Evolutionary conservation across 1,140 invertebrate species (phyloP), one percentile per base, ranked within the genome.

Genomic region (Micrasema longulum): DNA sequence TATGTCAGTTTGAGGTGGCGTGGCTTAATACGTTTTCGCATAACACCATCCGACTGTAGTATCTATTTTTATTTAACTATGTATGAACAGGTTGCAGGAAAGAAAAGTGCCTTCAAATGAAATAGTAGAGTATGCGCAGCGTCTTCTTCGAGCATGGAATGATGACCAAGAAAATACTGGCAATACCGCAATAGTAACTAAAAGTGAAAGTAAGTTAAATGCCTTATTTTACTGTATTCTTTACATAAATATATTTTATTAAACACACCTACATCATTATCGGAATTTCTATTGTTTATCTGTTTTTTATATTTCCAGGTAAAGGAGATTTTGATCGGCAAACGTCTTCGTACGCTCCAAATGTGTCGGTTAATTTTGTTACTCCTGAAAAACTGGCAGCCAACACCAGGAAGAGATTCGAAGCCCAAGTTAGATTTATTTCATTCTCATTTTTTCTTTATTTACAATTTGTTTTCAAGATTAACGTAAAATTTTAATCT

Each of bases 71-170:
- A n/a, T n/a, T n/a, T n/a, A n/a, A n/a, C n/a, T n/a, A n/a, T n/a
- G n/a, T n/a, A n/a, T n/a, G n/a, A n/a, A 69, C 64, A 80, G 87
- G 72, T 88, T 88, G 77, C 86, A 87, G 55, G 90, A 91, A 69
- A 86, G 87, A 23, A 88, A 85, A 73, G 81, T 90, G 2, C 77
- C 73, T 14, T 80, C 82, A 14, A 75, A 78, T 20, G 88, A 91
- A 71, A 76, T 89, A 23, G 77, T 83, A 9, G 89, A 91, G 4
- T 83, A 85, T 71, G 80, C 90, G 57, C 84, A 85, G 74, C 78
- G 81, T 53, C 79, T 79, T 5, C 65, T 81, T 23, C 80, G 77
- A 76, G 45, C 47, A 0, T 76, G 75, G 65, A 80, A 77, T 57
- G 78, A 79, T 26, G 72, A 69, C 63, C 43, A 31, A 26, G 67